Base-by-base conservation (phyloP, 2,888 invertebrate species). In the Tanypteryx hageni region DNA sequence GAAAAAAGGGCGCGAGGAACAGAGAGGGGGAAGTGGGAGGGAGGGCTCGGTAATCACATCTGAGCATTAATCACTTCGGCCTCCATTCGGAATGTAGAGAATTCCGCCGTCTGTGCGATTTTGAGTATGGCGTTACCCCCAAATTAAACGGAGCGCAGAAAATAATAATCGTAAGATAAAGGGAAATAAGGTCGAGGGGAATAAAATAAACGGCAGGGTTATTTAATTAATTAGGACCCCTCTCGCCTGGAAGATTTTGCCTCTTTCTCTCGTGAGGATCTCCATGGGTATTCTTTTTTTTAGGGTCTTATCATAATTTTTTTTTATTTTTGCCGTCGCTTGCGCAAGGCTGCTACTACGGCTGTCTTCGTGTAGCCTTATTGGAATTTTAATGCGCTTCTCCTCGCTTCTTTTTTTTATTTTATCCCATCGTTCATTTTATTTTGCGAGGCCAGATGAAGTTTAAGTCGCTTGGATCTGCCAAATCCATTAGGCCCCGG, bases 11-110 rank as follows among this genome's bases (percentile, higher is more conserved):
- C 7, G 83, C 56, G n/a, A n/a, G 18, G 83, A 10, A 22, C 22
- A 3, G 76, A 10, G 81, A 11, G 27, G 11, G n/a, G 27, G 82
- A 44, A 5, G 83, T 16, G 44, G 14, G 57, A 44, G 13, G 57
- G 83, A 18, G n/a, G 83, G 4, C 14, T 83, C 56, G 61, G 89
- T 61, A 89, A 89, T 89, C 89, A 89, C 64, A 89, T 89, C 44
- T 64, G 56, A 18, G 89, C 89, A 89, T 89, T 89, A 89, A 89
- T 89, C 56, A 89, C 89, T 68, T 64, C 31, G 56, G 56, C 61
- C 31, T 31, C 86, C 86, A 64, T 89, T 89, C 64, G 18, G 89
- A 56, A 89, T 68, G 89, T 61, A 31, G 89, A n/a, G 89, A 44
- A 89, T 68, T n/a, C 18, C 64, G 56, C 61, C 89, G 31, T 59